Conservation (phyloP, 2,113 vertebrate species). For the Eudyptes chrysolophus region DNA sequence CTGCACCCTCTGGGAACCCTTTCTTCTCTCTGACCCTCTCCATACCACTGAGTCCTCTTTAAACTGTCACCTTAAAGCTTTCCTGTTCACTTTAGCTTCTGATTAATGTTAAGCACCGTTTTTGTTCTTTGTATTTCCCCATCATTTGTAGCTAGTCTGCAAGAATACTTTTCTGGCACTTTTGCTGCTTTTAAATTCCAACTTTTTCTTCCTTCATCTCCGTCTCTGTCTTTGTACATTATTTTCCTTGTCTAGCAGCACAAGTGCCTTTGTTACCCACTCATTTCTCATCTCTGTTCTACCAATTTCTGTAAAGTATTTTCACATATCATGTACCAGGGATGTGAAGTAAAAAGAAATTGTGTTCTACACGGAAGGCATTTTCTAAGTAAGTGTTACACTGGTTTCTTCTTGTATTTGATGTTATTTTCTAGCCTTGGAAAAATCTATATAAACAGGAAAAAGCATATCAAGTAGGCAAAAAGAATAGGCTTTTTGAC, state of each 20-base stretch:
- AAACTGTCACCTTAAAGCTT: not conserved
- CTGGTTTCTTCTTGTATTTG: not conserved
- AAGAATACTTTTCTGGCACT: not conserved
- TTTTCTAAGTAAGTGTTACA: not conserved
- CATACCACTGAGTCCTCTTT: not conserved
- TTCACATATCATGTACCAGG: not conserved
- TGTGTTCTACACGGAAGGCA: not conserved
- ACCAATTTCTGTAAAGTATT: conserved; percentile 1
- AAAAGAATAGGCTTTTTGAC: not conserved
- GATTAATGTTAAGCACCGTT: not conserved
- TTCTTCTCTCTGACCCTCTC: not conserved
- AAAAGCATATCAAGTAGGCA: not conserved
- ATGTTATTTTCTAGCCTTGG: not conserved
- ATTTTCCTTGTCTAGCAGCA: conserved; percentile 11
- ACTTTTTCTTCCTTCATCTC: not conserved
- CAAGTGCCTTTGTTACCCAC: not conserved
- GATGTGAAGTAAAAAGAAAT: not conserved
- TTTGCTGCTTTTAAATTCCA: conserved; percentile 15
- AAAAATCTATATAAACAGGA: not conserved
- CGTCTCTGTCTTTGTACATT: not conserved
- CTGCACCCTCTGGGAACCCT: not conserved
- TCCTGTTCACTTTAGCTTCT: not conserved
- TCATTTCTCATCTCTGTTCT: conserved; percentile 33
- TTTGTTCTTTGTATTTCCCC: not conserved
- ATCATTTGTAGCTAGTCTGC: not conserved